Conservation (phyloP, 2,797 vertebrate genomes). For the Phaenicophaeus curvirostris region DNA sequence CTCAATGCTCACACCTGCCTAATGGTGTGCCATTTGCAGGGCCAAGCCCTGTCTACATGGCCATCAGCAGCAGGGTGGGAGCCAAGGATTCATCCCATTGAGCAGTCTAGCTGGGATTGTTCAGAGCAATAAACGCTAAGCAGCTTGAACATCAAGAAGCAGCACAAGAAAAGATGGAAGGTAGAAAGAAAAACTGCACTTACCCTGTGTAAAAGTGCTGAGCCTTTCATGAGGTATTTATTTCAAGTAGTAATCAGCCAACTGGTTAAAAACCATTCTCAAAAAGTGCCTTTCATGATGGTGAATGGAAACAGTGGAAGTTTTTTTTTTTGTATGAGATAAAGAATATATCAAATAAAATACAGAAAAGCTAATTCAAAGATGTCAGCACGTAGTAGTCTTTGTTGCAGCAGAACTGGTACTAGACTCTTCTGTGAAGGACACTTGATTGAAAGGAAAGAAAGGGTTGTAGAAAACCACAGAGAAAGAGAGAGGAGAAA, state of each 20-base stretch:
- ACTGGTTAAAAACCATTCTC: constrained; percentile 13
- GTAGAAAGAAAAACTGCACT: background rate
- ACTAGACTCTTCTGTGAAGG: background rate
- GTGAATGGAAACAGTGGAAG: constrained; percentile 11
- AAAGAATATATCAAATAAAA: background rate
- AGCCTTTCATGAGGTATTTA: constrained; percentile 46
- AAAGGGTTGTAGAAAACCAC: background rate
- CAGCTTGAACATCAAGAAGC: background rate
- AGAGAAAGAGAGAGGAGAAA: background rate
- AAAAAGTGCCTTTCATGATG: constrained; percentile 14
- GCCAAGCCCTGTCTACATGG: background rate
- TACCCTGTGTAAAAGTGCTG: background rate
- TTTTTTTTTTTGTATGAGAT: background rate
- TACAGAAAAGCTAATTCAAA: constrained; percentile 20
- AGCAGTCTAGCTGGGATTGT: background rate
- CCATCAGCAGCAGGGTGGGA: background rate
- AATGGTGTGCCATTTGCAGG: background rate
- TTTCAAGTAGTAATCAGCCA: constrained; percentile 29
- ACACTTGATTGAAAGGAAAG: background rate
- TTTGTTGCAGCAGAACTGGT: background rate
- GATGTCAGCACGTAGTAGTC: background rate
- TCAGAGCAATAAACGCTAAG: background rate
- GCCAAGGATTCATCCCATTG: constrained; percentile 11
- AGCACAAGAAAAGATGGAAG: background rate
- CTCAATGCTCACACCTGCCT: constrained; percentile 20